Evolutionary conservation across 1,140 invertebrate species (phyloP).

Genomic region (Neodiprion lecontei): DNA sequence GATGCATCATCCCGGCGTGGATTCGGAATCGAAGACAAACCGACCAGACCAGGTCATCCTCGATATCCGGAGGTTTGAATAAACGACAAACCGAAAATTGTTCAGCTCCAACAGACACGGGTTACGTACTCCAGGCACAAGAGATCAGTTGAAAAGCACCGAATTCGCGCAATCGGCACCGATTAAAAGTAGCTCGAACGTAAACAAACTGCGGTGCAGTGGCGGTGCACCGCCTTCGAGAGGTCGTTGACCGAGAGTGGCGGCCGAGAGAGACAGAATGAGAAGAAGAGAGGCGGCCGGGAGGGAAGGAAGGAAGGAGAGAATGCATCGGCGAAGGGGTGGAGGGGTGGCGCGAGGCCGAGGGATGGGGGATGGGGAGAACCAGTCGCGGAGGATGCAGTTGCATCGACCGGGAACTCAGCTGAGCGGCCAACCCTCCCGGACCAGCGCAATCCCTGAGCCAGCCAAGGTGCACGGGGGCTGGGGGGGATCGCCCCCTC

Average conservation of each 20-base stretch:
- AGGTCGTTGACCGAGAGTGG: constrained; percentile 51
- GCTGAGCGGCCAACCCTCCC: constrained; percentile 47
- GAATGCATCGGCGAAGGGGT: constrained; percentile 17
- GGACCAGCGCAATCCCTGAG: constrained; percentile 2
- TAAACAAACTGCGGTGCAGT: constrained; percentile 53
- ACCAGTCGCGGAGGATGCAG: constrained; percentile 39
- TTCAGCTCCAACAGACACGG: too few relatives aligned
- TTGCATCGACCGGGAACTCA: constrained; percentile 56
- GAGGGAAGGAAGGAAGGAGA: constrained; percentile 7
- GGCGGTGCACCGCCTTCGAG: constrained; percentile 45
- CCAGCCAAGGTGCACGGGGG: not conserved
- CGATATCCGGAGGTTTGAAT: too few relatives aligned
- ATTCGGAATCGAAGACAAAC: too few relatives aligned
- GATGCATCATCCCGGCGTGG: too few relatives aligned
- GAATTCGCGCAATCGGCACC: constrained; percentile 40
- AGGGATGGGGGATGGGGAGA: constrained; percentile 27
- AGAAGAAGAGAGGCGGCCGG: constrained; percentile 8
- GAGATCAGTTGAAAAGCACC: not conserved
- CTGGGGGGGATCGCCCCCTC: constrained; percentile 17
- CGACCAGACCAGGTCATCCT: too few relatives aligned
- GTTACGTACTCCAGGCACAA: too few relatives aligned
- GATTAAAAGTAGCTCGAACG: constrained; percentile 55
- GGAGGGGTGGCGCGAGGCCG: not conserved
- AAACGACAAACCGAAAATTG: too few relatives aligned
- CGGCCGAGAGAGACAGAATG: constrained; percentile 27